Base-by-base conservation (phyloP, 2,888 invertebrate species). In the Noctua janthe region DNA sequence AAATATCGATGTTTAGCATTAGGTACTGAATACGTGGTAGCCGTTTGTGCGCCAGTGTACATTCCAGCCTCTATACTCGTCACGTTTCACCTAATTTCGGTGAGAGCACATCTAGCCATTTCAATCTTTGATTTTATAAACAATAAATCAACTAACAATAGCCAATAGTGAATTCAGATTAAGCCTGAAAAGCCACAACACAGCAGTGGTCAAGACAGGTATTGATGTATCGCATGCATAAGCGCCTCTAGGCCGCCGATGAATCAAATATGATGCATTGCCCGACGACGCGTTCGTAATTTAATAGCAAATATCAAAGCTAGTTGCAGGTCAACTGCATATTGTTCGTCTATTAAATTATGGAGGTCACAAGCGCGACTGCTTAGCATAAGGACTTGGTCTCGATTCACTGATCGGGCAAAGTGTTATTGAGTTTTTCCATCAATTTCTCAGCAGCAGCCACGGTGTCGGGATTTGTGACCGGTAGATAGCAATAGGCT, bases 151-250 rank as follows among this genome's bases (percentile, higher is more conserved):
- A 72, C n/a, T 29, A 43, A 56, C 29, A 66, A 74, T 71, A 59
- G n/a, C 17, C 54, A 59, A 47, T 66, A 43, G 39, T 71, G 29
- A 66, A 71, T 84, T 56, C 54, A 71, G 73, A 73, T 76, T 69
- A 78, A 78, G 64, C 43, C 64, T 35, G 75, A 64, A 7, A 35
- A 62, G 47, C 84, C 84, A 74, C 87, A 84, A 69, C 17, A n/a
- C 56, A 71, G 71, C n/a, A 7, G 51, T 56, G 80, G 64, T 72
- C 73, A 69, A 76, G 87, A 87, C 87, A 84, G 85, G 71, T 87
- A 85, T 87, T 87, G 87, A 85, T 85, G 59, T 76, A 87, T 87
- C 54, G 64, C 84, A 83, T 83, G 70, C 66, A 84, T 87, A 84
- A 76, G 59, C 51, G 80, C 54, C 80, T 69, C 56, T 69, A 67